A percentile compares a stretch with the other conserved stretches of the same genome.
Conservation (phyloP, 2,888 invertebrate genomes). For the Oxystoma pomonae region DNA sequence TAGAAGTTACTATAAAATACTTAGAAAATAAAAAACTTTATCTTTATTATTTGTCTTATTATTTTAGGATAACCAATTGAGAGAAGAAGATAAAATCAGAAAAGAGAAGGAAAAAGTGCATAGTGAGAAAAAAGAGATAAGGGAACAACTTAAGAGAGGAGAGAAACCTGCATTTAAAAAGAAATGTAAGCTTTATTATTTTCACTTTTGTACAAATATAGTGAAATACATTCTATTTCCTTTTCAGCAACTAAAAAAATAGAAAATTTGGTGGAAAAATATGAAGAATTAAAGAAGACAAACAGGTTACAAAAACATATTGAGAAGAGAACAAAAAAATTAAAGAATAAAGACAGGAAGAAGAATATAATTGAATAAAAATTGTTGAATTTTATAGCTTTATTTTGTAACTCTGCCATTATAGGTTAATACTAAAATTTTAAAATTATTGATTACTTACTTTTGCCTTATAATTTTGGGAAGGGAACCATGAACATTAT, state of each 20-base stretch:
- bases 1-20: background rate
- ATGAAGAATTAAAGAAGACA: conserved; percentile 71
- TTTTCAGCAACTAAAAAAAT: conserved; percentile 74
- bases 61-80: conserved; percentile 68
- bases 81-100: conserved; percentile 58
- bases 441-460: no score
- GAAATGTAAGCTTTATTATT: conserved; percentile 57
- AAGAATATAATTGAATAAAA: conserved; percentile 3
- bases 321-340: conserved; percentile 74
- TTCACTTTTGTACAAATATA: conserved; percentile 5
- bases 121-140: conserved; percentile 54
- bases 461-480: no score
- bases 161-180: conserved; percentile 68
- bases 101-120: conserved; percentile 53
- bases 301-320: conserved; percentile 79
- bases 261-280: conserved; percentile 72
- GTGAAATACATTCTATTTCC: conserved; percentile 17
- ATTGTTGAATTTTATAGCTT: no score
- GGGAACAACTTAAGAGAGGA: conserved; percentile 60
- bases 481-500: no score
- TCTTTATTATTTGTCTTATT: no score
- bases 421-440: no score
- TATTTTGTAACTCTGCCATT: no score
- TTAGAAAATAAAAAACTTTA: no score
- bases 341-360: conserved; percentile 46